Evolutionary conservation across 2,888 invertebrate genomes (phyloP), one percentile per base, ranked within the genome.

Genomic region (Dicranocentrus wangi): DNA sequence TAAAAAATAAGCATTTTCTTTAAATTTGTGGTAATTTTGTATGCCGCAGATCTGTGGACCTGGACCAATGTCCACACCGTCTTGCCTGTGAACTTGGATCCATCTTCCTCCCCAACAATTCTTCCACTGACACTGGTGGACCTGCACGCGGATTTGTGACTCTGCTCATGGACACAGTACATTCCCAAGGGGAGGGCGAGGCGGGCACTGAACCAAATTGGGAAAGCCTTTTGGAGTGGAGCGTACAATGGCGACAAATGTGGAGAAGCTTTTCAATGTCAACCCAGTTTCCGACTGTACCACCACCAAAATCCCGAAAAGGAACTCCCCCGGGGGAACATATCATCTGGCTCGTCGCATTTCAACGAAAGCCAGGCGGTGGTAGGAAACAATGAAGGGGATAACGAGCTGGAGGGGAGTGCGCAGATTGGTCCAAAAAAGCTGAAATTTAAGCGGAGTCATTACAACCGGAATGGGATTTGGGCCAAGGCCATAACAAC

Each of bases 11-110:
- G 61, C 84, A 85, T 39, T 80, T 83, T 17, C 80, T 83, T 83
- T 83, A 79, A 51, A 51, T 51, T 51, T 51, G 39, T 39, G 39
- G 13, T 39, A 39, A 39, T 13, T 39, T 39, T 63, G n/a, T 1
- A 10, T n/a, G 25, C 32, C 70, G 1, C 28, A 85, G 85, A 58
- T 85, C 85, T 5, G 51, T 86, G 32, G 86, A 86, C 70, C 66
- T 86, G 1, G 86, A 86, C 61, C 70, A 83, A 27, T 86, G 86
- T 70, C 86, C 86, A 3, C 85, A 85, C 47, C 68, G 83, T 8
- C 21, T 85, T 2, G 77, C 83, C 8, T 86, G 86, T 53, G 85
- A 85, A 58, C 63, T 83, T 13, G 86, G 86, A 10, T 39, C 78
- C 5, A 71, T 81, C 25, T 27, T 85, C 13, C 78, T 82, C 43